Base-by-base conservation (phyloP, 2,113 vertebrate genomes). In the Spermophilus dauricus region DNA sequence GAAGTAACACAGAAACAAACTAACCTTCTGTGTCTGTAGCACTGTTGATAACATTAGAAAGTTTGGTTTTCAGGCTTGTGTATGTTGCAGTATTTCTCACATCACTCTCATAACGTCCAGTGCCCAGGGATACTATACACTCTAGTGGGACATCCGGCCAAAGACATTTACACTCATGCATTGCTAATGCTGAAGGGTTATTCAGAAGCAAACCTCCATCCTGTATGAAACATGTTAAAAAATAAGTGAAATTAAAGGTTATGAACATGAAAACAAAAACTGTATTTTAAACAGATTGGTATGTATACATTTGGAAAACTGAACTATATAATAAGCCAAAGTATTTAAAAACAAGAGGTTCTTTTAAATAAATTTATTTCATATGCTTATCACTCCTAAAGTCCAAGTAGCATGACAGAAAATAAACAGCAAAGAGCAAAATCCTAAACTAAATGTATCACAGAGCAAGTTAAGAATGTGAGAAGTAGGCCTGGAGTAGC, bases 121-220 rank as follows among this genome's bases (percentile, higher is more conserved):
- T 99, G 65, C 99, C 99, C 83, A 99, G 97, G 0, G 99, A 99
- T 39, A 99, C 98, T 14, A 99, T 99, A 93, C 99, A 99, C 97
- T 99, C 99, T 94, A 99, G 28, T 0, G 99, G 99, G 0, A 99
- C 99, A n/a, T 99, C 97, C 2, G 99, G 99, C 99, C 99, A 99
- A 90, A 99, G 98, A 97, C 99, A 99, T 96, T 99, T 99, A 95
- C 99, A 99, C 97, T 99, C 99, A 0, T 99, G 99, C 96, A 99
- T 98, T 10, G 99, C 99, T 96, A 99, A 98, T 0, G 99, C 99
- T 9, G 99, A 99, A 95, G 99, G 99, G 96, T 99, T 99, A 98
- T 99, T 99, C 78, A 99, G 98, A 95, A 99, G 99, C 97, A 99
- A 98, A 87, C 99, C 99, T 95, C 99, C 99, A 89, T 99, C 99